A percentile compares a stretch with the other conserved stretches of the same genome.
These are phyloP conservation scores for Spialia ferax DNA, from an alignment of 2,888 invertebrate species.

Conservation along the genomic window DNA sequence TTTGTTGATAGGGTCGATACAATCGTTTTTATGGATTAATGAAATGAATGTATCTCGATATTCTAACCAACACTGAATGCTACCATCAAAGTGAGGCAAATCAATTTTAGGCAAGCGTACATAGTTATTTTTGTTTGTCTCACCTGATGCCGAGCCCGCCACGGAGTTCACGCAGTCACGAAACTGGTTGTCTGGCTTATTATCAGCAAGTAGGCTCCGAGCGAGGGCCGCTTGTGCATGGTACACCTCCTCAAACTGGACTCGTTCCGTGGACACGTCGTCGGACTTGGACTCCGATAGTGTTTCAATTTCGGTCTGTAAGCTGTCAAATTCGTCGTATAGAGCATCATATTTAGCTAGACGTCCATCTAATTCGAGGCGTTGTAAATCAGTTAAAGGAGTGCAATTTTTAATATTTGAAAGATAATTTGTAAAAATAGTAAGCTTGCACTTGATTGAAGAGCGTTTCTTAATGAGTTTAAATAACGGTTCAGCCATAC, in stretches of 20 bases:
- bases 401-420: conserved; percentile 5
- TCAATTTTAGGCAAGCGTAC: conserved; percentile 43
- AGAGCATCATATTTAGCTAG: conserved; percentile 27
- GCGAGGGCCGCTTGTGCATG: conserved; percentile 2
- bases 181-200: not conserved
- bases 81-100: conserved; percentile 40
- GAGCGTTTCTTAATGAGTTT: conserved; percentile 20
- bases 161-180: not conserved
- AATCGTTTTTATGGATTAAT: conserved; percentile 39
- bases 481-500: conserved; percentile 8
- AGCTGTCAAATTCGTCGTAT: conserved; percentile 14
- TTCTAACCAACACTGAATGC: conserved; percentile 41
- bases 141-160: conserved; percentile 18
- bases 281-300: conserved; percentile 19
- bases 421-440: conserved; percentile 9
- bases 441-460: conserved; percentile 1
- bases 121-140: conserved; percentile 17
- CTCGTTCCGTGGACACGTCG: conserved; percentile 7
- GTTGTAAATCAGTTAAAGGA: conserved; percentile 11
- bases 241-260: conserved; percentile 12
- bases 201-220: conserved; percentile 7
- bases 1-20: conserved; percentile 39
- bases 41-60: conserved; percentile 39
- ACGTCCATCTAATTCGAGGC: conserved; percentile 19
- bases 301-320: conserved; percentile 24